phyloP scores from a whole-genome alignment of 2,113 vertebrate species.

The Paedocypris sp. region DNA sequence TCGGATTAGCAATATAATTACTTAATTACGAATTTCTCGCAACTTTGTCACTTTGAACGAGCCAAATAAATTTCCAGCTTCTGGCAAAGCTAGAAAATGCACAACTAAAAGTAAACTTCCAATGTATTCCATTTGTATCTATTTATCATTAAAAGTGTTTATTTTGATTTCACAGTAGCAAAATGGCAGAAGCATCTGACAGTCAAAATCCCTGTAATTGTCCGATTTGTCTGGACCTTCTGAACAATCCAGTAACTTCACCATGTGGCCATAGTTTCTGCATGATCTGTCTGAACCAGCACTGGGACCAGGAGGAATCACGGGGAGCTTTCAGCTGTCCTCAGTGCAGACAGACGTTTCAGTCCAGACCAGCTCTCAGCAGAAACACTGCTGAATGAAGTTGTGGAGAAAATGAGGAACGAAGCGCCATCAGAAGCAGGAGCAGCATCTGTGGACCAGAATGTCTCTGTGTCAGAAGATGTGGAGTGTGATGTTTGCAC shows the following conservation, averaged over 20 bases:
- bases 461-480: neutral
- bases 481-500: slow-evolving; percentile 5
- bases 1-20: too few species aligned
- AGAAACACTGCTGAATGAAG: neutral
- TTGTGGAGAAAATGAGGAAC: neutral
- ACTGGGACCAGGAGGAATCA: neutral
- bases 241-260: neutral
- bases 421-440: neutral
- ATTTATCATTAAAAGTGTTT: too few species aligned
- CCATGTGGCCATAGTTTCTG: slow-evolving; percentile 3
- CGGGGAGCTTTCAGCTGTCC: neutral
- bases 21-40: too few species aligned
- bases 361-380: neutral
- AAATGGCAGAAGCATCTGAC: neutral
- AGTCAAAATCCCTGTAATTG: neutral
- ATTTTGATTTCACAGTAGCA: neutral
- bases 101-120: too few species aligned
- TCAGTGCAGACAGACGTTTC: neutral
- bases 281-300: neutral
- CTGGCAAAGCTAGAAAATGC: too few species aligned
- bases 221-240: slow-evolving; percentile 1
- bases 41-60: too few species aligned
- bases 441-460: neutral
- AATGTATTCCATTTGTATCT: too few species aligned
- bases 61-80: too few species aligned